Base-by-base conservation (phyloP, 2,113 vertebrate genomes). In the Tragelaphus buxtoni region DNA sequence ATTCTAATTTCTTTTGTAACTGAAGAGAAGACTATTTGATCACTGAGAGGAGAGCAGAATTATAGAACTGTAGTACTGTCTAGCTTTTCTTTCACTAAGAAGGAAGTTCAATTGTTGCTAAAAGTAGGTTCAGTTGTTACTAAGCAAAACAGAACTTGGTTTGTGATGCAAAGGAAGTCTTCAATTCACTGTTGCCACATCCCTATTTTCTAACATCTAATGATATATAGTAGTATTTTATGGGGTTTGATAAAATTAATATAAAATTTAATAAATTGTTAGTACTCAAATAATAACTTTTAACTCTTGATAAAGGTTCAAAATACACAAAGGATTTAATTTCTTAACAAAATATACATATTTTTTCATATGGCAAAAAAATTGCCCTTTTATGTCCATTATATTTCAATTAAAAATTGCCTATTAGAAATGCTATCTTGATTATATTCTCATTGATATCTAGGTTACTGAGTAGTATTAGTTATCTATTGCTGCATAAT, bases 361-460 rank as follows among this genome's bases (percentile, higher is more conserved):
- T 76, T 90, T 93, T 91, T 72, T 55, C 69, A 90, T 88, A 92
- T 63, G 32, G 55, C 17, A 86, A 82, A 96, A 92, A 91, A 91
- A 82, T 91, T 90, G 9, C 39, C 14, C 20, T 58, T 89, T 26
- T 69, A 88, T 49, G 53, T 82, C 51, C 39, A 82, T 61, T 82
- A 17, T 69, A 72, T 94, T 56, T 83, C 13, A 51, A 42, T 60
- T 11, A 12, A 58, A 58, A 39, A 69, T 85, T 86, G 14, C 39
- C 65, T 72, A 58, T 1, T 58, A 94, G 32, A 90, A 96, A 93
- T 11, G 42, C 45, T 56, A 77, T 35, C 4, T 82, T 91, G 49
- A 76, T 28, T 77, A 30, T 77, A 85, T 30, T 90, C 24, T 88
- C 60, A 86, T n/a, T 91, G 76, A 96, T 92, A 88, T 92, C 42